Conservation (phyloP, 2,797 vertebrate genomes). For the Bradypus variegatus region DNA sequence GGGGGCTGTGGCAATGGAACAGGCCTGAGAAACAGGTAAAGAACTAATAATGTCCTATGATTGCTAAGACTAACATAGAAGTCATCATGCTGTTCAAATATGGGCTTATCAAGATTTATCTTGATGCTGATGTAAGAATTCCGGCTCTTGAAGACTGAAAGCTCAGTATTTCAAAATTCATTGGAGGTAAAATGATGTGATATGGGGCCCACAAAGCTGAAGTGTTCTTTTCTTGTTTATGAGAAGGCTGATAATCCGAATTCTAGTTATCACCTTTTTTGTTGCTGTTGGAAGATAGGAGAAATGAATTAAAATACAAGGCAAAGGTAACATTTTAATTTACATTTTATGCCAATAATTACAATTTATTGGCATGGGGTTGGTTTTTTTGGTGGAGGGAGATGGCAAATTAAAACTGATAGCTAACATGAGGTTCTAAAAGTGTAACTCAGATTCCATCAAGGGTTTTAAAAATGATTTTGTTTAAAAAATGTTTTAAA, state of each 20-base stretch:
- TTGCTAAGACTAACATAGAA: conserved; percentile 3
- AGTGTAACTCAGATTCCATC: not conserved
- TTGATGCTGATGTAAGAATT: conserved; percentile 18
- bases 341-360: too few relatives aligned
- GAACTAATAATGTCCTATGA: not conserved
- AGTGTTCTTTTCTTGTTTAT: not conserved
- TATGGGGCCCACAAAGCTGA: not conserved
- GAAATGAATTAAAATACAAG: not conserved
- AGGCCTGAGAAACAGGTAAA: conserved; percentile 91
- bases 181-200: not conserved
- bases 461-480: conserved; percentile 23
- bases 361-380: not conserved
- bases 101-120: not conserved
- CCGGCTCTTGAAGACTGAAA: conserved; percentile 14
- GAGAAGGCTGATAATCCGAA: not conserved
- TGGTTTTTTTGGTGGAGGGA: not conserved
- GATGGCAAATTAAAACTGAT: conserved; percentile 18
- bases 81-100: not conserved
- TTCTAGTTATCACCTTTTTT: conserved; percentile 16
- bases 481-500: conserved; percentile 25
- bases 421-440: conserved; percentile 11
- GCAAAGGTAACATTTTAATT: not conserved
- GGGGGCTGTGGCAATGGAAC: conserved; percentile 90
- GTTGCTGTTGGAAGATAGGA: conserved; percentile 11
- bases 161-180: conserved; percentile 23